Conservation (phyloP, 2,797 vertebrate species). For the Acanthis flammea region DNA sequence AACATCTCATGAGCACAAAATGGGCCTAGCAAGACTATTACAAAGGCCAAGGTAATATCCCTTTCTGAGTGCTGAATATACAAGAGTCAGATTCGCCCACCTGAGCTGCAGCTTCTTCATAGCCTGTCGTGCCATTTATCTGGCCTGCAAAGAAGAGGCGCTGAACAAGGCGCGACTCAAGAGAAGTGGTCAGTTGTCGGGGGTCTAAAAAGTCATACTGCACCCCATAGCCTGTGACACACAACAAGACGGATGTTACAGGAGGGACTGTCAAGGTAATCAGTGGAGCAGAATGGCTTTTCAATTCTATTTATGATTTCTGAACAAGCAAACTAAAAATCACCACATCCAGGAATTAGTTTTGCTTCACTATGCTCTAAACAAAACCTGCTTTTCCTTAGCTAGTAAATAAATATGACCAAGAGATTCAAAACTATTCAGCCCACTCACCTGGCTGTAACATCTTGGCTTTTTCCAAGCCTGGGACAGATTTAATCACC, state of each 20-base stretch:
- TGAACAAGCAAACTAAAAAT: not conserved
- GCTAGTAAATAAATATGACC: not conserved
- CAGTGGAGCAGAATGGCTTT: not conserved
- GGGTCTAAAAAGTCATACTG: constrained; percentile 97
- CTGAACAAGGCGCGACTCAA: constrained; percentile 88
- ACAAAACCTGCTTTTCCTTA: not conserved
- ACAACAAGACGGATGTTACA: not conserved
- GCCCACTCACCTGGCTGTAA: constrained; percentile 83
- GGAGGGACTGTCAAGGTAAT: not conserved
- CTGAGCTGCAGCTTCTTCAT: constrained; percentile 97
- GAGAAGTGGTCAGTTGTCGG: constrained; percentile 85
- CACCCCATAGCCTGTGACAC: constrained; percentile 90
- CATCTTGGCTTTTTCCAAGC: constrained; percentile 85
- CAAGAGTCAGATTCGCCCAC: constrained; percentile 55
- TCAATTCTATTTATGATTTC: not conserved
- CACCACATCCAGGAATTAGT: not conserved
- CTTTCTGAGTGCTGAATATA: not conserved
- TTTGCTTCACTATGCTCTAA: not conserved
- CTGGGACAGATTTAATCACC: constrained; percentile 85
- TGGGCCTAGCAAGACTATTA: fast-evolving
- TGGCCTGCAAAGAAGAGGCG: constrained; percentile 94
- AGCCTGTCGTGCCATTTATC: constrained; percentile 97
- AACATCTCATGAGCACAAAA: not conserved
- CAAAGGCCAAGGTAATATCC: not conserved
- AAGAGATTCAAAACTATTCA: not conserved